Base-by-base conservation (phyloP, 2,113 vertebrate genomes). In the Chunga burmeisteri region DNA sequence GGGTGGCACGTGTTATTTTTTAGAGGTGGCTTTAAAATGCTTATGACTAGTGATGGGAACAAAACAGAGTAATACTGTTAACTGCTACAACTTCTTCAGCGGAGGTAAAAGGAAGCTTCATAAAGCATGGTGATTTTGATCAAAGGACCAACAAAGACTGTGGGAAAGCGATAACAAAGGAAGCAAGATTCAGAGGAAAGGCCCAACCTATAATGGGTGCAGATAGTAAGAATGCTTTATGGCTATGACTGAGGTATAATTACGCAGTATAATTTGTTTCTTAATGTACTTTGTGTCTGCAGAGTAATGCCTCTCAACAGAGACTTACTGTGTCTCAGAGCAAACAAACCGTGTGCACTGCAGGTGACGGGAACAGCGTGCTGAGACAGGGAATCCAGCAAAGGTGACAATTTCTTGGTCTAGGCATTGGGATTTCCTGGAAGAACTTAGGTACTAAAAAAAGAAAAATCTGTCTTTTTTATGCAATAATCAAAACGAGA, bases 1-100 rank as follows among this genome's bases (percentile, higher is more conserved):
- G 7, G 6, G 3, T 68, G 20, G 7, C 6, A 11, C 5, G 0
- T 22, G n/a, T n/a, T 2, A 21, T 3, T 25, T 13, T 32, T 4
- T 30, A 58, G 13, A 7, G 0, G 5, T 27, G 40, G 10, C 11
- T 81, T 42, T 56, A 2, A 84, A 49, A 40, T 19, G 36, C 40
- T 70, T 16, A 11, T 80, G 21, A 1, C 2, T 49, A 30, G 11
- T 40, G n/a, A 12, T 55, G 15, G 22, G 17, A 62, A 49, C 4
- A 7, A 30, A 32, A 13, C 3, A n/a, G 16, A 55, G 3, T 32
- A 32, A 23, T 63, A 10, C 16, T 23, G 8, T 36, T 23, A 21
- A 3, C 59, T 46, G 10, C 38, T 73, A 26, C 34, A 53, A 2
- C 25, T 32, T 25, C 18, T 38, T 71, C 46, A n/a, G 27, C 11